A percentile compares a stretch with the other conserved stretches of the same genome.
phyloP scores from a whole-genome alignment of 1,140 invertebrate species.

The Pogonomyrmex barbatus region DNA sequence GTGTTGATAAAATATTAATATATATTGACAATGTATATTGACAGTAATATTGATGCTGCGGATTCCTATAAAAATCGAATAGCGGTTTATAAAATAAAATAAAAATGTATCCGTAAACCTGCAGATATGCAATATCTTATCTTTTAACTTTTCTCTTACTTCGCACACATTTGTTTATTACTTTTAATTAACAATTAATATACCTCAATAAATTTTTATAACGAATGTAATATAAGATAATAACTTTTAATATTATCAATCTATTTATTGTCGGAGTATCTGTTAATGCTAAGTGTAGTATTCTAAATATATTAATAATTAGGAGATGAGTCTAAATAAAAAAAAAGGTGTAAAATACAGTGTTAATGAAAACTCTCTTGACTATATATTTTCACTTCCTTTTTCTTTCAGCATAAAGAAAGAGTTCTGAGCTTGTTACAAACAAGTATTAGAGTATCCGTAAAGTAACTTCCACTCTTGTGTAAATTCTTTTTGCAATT shows the following conservation, averaged over 20 bases:
- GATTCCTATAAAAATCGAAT: background rate
- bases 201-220: background rate
- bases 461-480: background rate
- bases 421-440: conserved; percentile 11
- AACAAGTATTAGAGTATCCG: conserved; percentile 2
- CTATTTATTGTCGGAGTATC: background rate
- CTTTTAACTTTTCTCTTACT: background rate
- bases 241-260: background rate
- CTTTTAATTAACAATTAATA: conserved; percentile 16
- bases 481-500: conserved; percentile 23
- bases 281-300: background rate
- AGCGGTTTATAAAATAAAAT: background rate
- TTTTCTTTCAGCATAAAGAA: background rate
- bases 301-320: conserved; percentile 14
- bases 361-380: conserved; percentile 34
- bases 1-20: conserved; percentile 1
- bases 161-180: background rate
- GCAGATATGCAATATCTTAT: background rate
- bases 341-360: background rate
- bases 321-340: background rate
- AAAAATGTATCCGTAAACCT: background rate
- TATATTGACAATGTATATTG: conserved; percentile 3
- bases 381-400: background rate
- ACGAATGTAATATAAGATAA: background rate
- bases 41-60: conserved; percentile 11